A percentile compares a stretch with the other conserved stretches of the same genome.
These are phyloP conservation scores for Tetrax tetrax DNA, from an alignment of 2,113 vertebrate genomes.

Conservation along the genomic window DNA sequence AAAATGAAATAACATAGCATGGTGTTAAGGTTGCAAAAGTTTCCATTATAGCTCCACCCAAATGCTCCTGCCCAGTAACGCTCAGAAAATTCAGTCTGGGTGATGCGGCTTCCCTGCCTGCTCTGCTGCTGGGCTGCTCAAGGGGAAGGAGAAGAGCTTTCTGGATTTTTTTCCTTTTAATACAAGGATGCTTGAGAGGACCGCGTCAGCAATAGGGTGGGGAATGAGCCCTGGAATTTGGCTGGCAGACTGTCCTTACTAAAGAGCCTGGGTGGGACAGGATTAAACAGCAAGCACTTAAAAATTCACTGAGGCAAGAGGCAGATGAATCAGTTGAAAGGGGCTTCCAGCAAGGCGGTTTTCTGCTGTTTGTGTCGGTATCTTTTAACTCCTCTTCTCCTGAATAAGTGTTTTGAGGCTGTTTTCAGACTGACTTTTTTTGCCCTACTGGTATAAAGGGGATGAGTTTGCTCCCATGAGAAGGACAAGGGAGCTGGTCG, in stretches of 20 bases:
- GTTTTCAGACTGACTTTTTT: neutral
- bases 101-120: neutral
- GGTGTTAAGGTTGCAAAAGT: constrained; percentile 37
- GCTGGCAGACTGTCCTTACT: neutral
- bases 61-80: neutral
- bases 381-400: neutral
- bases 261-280: neutral
- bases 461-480: neutral
- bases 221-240: neutral
- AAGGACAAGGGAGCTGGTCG: neutral
- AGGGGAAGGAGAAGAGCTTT: neutral
- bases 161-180: neutral
- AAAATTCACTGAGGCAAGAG: neutral
- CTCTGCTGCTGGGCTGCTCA: neutral
- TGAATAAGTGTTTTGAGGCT: neutral
- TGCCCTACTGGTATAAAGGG: neutral
- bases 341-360: neutral
- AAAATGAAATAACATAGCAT: neutral
- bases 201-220: neutral
- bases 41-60: constrained; percentile 47
- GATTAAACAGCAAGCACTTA: neutral
- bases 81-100: neutral
- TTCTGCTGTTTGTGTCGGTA: rapidly evolving
- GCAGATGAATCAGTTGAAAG: neutral
- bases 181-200: neutral